Evolutionary conservation across 2,888 invertebrate genomes (phyloP).

Genomic region (Thymelicus lineola): DNA sequence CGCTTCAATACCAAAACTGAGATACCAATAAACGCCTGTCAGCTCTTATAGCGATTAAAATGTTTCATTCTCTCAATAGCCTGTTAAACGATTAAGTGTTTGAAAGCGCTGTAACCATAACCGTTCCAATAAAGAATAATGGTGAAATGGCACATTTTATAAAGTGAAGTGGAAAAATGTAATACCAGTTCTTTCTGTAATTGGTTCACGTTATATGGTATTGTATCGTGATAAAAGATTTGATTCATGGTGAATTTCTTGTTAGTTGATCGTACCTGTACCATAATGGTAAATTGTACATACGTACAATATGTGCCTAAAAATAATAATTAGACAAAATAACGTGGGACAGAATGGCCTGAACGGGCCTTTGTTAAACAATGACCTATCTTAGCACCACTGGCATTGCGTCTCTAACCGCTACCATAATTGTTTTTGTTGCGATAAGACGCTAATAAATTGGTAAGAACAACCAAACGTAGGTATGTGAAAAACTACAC

Average conservation of each 20-base stretch:
- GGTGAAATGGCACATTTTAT: conserved; percentile 11
- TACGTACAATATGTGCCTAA: too few species aligned
- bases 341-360: too few species aligned
- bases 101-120: conserved; percentile 24
- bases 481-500: too few species aligned
- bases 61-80: conserved; percentile 30
- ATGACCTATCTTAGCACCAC: too few species aligned
- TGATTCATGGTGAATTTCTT: background rate
- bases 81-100: conserved; percentile 28
- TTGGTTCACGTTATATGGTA: conserved; percentile 11
- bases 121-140: conserved; percentile 21
- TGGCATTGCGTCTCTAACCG: too few species aligned
- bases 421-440: too few species aligned
- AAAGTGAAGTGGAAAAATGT: conserved; percentile 12
- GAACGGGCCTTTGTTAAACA: too few species aligned
- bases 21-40: conserved; percentile 15
- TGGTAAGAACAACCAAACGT: too few species aligned
- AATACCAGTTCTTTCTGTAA: conserved; percentile 3
- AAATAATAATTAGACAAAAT: too few species aligned
- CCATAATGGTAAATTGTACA: too few species aligned
- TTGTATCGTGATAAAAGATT: conserved; percentile 8
- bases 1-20: conserved; percentile 28
- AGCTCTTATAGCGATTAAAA: conserved; percentile 39
- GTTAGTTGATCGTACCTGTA: background rate
- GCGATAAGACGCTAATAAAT: too few species aligned